Percentiles rank a stretch among this genome's conserved stretches.
phyloP scores from a whole-genome alignment of 2,888 invertebrate genomes.

The Augochlorella aurata region DNA sequence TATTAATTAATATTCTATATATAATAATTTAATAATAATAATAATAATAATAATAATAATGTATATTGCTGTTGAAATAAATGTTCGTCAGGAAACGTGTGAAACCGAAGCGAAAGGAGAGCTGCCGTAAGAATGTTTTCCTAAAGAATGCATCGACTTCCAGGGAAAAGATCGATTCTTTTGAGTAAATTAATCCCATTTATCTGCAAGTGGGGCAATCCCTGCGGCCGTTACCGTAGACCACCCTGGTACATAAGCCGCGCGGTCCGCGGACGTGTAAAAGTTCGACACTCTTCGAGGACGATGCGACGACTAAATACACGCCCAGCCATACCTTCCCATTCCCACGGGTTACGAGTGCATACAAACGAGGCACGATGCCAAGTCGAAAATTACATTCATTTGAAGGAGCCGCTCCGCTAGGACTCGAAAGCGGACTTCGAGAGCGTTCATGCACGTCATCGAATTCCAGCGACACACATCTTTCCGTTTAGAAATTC shows the following conservation, averaged over 20 bases:
- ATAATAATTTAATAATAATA: too few relatives aligned
- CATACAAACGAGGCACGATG: conserved; percentile 41
- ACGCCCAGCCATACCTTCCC: conserved; percentile 6
- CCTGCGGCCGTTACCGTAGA: neutral
- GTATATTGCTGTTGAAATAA: neutral
- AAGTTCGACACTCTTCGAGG: conserved; percentile 23
- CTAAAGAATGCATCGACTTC: neutral
- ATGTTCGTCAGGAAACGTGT: too few relatives aligned
- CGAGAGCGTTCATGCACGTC: conserved; percentile 17
- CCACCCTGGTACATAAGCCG: neutral
- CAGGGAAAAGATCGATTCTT: neutral
- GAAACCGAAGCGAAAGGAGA: neutral
- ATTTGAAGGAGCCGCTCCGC: conserved; percentile 20
- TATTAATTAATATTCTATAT: too few relatives aligned
- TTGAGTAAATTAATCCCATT: conserved; percentile 13
- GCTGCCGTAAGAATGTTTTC: neutral
- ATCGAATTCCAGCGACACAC: conserved; percentile 13
- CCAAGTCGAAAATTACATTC: conserved; percentile 51
- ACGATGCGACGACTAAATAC: neutral
- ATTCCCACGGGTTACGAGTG: conserved; percentile 14
- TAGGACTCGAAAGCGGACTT: conserved; percentile 26
- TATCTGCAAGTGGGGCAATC: conserved; percentile 15
- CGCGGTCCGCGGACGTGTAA: neutral
- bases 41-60: too few relatives aligned
- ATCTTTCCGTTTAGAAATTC: conserved; percentile 32